phyloP scores from a whole-genome alignment of 2,113 vertebrate species.

The Heterochromis multidens region DNA sequence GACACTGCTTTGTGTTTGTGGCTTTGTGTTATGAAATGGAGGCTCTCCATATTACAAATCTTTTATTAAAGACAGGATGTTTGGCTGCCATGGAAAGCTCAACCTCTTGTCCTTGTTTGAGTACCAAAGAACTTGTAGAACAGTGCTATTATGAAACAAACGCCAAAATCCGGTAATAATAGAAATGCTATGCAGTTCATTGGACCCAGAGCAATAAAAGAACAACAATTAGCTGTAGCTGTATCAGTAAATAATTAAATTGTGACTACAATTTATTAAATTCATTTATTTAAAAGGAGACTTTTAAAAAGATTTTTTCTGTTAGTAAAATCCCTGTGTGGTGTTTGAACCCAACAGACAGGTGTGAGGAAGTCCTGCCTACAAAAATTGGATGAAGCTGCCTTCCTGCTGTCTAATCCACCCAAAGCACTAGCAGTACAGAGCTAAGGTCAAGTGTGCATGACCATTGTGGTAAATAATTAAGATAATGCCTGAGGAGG shows the following conservation, averaged over 20 bases:
- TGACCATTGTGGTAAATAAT: not conserved
- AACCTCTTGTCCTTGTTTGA: not conserved
- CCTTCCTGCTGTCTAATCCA: not conserved
- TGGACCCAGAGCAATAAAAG: not conserved
- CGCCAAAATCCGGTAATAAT: not conserved
- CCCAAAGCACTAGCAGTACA: not conserved
- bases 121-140: not conserved
- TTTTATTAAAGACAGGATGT: not conserved
- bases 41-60: not conserved
- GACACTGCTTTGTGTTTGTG: too few relatives aligned
- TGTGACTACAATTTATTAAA: not conserved
- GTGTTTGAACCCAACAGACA: not conserved
- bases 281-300: too few relatives aligned
- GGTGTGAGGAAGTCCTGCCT: not conserved
- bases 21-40: not conserved
- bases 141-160: not conserved
- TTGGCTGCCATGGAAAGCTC: not conserved
- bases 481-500: not conserved
- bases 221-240: not conserved
- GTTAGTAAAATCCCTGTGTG: not conserved
- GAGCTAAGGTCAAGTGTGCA: not conserved
- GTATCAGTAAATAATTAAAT: not conserved
- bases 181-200: not conserved
- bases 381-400: not conserved
- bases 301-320: not conserved